Base-by-base conservation (phyloP, 2,113 vertebrate species). In the Poicephalus gulielmi region DNA sequence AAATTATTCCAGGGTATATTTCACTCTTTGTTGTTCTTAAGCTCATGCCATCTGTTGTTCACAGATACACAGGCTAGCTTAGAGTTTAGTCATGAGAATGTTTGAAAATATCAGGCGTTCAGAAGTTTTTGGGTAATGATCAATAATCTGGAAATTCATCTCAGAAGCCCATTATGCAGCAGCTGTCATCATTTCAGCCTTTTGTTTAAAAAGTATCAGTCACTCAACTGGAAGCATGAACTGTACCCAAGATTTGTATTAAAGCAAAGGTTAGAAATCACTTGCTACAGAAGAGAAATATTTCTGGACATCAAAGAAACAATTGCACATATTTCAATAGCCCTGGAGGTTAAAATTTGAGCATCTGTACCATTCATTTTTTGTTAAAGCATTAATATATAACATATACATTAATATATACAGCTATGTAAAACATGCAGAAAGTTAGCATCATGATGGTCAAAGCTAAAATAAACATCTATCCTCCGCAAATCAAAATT, bases 181-280 rank as follows among this genome's bases (percentile, higher is more conserved):
- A 95, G 92, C 79, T 88, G 75, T 94, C 88, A 86, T 83, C 47
- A 47, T 92, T 86, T 74, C 85, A 89, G 67, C 15, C 81, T 89
- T 92, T 94, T 96, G 78, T 93, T 96, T 93, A 86, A 90, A 94
- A n/a, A 82, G 35, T 87, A 95, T 81, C 90, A 90, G 46, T 46
- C 66, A 78, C 66, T 95, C 83, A 82, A 90, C 41, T 78, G 76
- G 76, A 95, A 90, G 83, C 60, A 88, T 43, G 64, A 92, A 90
- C 73, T 95, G 7, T 44, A 68, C 94, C 90, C 90, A 94, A 96
- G 81, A 79, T 59, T 83, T 71, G 23, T 86, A 59, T 83, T 91
- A 91, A 88, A 94, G 9, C 22, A 75, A 46, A 70, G 63, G 63
- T 86, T 92, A 95, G 91, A 90, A 96, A 95, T 95, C 64, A 88